These are phyloP conservation scores for Hucho hucho DNA, from an alignment of 2,113 vertebrate species.

Conservation along the genomic window DNA sequence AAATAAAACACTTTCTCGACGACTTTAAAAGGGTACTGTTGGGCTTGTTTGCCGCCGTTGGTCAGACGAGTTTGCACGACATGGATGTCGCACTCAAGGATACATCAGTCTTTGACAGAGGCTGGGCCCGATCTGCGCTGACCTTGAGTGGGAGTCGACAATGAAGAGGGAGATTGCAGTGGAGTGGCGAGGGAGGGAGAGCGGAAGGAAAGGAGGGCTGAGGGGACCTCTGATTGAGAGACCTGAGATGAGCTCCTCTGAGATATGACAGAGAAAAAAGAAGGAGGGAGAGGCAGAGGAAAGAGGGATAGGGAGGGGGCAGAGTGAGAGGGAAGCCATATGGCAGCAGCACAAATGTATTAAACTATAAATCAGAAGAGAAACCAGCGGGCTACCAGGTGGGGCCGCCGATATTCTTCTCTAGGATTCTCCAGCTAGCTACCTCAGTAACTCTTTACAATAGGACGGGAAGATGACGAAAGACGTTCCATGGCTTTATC, in stretches of 20 bases:
- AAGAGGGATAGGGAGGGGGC: slow-evolving; percentile 13
- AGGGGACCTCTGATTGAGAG: neutral
- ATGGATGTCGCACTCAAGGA: slow-evolving; percentile 57
- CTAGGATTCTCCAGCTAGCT: slow-evolving; percentile 23
- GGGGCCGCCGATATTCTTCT: slow-evolving; percentile 51
- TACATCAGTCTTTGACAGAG: slow-evolving; percentile 79
- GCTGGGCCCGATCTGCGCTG: slow-evolving; percentile 77
- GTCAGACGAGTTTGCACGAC: slow-evolving; percentile 40
- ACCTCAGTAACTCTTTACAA: slow-evolving; percentile 57
- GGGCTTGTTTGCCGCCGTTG: neutral
- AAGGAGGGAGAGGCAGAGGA: neutral
- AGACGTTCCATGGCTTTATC: neutral
- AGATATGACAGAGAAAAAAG: slow-evolving; percentile 32
- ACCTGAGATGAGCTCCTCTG: neutral
- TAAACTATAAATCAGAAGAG: slow-evolving; percentile 71
- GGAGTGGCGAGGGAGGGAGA: neutral
- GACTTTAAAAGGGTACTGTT: neutral
- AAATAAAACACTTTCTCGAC: neutral
- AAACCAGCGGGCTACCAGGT: slow-evolving; percentile 60
- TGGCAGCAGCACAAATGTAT: slow-evolving; percentile 75
- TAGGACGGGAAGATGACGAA: slow-evolving; percentile 15
- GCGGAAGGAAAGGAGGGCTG: slow-evolving; percentile 13
- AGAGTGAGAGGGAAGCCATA: slow-evolving; percentile 56
- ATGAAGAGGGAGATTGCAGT: neutral
- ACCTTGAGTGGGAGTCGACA: slow-evolving; percentile 77